These are phyloP conservation scores for Orchesellides sinensis DNA, from an alignment of 2,888 invertebrate genomes.

Conservation along the genomic window DNA sequence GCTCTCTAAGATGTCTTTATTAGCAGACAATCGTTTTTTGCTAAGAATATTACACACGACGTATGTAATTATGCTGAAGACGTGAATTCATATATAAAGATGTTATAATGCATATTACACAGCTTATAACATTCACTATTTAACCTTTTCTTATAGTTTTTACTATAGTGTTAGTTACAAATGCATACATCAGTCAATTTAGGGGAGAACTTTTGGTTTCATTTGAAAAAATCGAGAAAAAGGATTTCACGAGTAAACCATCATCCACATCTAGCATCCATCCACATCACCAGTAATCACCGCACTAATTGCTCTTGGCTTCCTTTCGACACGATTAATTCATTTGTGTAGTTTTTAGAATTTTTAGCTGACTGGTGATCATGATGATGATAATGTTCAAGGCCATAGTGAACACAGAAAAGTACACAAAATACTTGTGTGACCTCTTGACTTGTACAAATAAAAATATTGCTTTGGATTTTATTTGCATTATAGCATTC, in stretches of 20 bases:
- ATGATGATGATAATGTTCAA: conserved; percentile 59
- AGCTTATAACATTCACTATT: conserved; percentile 36
- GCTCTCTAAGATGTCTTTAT: conserved; percentile 50
- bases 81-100: conserved; percentile 20
- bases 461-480: conserved; percentile 34
- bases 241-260: neutral
- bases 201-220: too few species aligned
- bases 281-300: conserved; percentile 33
- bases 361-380: conserved; percentile 54
- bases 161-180: too few species aligned
- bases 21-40: conserved; percentile 49
- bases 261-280: conserved; percentile 28
- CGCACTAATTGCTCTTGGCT: conserved; percentile 65
- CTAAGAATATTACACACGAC: conserved; percentile 58
- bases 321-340: conserved; percentile 67
- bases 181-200: conserved; percentile 1
- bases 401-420: conserved; percentile 23
- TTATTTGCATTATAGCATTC: conserved; percentile 8
- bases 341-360: conserved; percentile 60
- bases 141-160: conserved; percentile 36
- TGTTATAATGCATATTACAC: neutral
- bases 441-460: conserved; percentile 61
- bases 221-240: neutral
- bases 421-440: conserved; percentile 38
- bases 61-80: conserved; percentile 56